A percentile compares a stretch with the other conserved stretches of the same genome.
Evolutionary conservation across 2,113 vertebrate species (phyloP).

Genomic region (Romanogobio albipinnatus): DNA sequence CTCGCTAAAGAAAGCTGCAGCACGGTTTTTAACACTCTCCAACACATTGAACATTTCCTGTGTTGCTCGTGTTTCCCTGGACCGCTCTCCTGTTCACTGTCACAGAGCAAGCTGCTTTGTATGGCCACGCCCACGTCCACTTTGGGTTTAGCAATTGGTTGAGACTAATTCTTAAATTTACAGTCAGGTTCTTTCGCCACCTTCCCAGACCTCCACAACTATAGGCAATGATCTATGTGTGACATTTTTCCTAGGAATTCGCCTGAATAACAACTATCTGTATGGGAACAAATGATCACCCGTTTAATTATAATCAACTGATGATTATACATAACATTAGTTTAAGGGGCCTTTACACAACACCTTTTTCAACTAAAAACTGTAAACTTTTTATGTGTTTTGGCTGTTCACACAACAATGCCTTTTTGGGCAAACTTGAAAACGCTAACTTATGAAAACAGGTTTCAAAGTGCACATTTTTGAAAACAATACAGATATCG

Average conservation of each 20-base stretch:
- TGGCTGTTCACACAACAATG: no score
- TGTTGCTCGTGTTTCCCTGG: constrained; percentile 65
- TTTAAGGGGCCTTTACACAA: not conserved
- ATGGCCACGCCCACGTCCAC: constrained; percentile 21
- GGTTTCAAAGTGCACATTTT: no score
- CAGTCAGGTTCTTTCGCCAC: constrained; percentile 1
- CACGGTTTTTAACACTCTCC: constrained; percentile 59
- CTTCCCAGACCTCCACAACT: not conserved
- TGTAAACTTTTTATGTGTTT: no score
- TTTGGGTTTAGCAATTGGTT: not conserved
- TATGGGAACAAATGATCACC: not conserved
- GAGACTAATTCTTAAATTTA: not conserved
- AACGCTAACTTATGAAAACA: no score
- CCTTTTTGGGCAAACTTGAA: no score
- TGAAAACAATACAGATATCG: no score
- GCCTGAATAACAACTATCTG: not conserved
- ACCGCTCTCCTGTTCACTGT: constrained; percentile 25
- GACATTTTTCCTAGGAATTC: not conserved
- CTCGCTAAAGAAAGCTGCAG: constrained; percentile 60
- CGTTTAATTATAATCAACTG: not conserved
- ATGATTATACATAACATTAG: not conserved
- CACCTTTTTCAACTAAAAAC: no score
- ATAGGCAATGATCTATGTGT: not conserved
- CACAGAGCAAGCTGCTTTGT: not conserved
- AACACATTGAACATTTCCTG: constrained; percentile 79